These are phyloP conservation scores for Glaucomys volans DNA, from an alignment of 2,113 vertebrate genomes.

Conservation along the genomic window DNA sequence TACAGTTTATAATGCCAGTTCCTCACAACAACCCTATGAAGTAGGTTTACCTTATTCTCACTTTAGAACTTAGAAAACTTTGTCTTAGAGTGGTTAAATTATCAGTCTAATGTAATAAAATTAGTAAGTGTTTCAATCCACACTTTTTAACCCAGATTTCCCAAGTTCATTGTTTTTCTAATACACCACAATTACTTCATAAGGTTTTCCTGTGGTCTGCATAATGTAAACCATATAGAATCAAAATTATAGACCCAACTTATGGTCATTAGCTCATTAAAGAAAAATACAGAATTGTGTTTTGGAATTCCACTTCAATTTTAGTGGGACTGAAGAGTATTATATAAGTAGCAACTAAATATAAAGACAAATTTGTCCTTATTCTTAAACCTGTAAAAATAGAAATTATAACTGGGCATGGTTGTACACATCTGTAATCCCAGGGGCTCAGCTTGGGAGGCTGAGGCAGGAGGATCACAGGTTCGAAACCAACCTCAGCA, in stretches of 20 bases:
- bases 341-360: conserved; percentile 12
- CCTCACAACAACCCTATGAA: background rate
- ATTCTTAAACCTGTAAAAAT: background rate
- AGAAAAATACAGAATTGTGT: background rate
- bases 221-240: conserved; percentile 22
- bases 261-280: background rate
- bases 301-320: conserved; percentile 45
- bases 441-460: too few species aligned
- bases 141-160: conserved; percentile 23
- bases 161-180: background rate
- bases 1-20: background rate
- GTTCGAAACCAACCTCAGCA: too few species aligned
- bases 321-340: conserved; percentile 7
- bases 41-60: background rate
- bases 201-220: background rate
- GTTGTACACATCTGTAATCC: too few species aligned
- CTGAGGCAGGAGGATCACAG: too few species aligned
- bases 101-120: conserved; percentile 12
- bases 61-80: conserved; percentile 48
- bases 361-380: conserved; percentile 39
- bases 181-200: background rate
- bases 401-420: background rate
- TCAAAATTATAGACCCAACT: background rate
- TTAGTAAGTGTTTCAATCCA: background rate
- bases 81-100: background rate